Base-by-base conservation (phyloP, 2,888 invertebrate genomes). In the Eurytoma californica region DNA sequence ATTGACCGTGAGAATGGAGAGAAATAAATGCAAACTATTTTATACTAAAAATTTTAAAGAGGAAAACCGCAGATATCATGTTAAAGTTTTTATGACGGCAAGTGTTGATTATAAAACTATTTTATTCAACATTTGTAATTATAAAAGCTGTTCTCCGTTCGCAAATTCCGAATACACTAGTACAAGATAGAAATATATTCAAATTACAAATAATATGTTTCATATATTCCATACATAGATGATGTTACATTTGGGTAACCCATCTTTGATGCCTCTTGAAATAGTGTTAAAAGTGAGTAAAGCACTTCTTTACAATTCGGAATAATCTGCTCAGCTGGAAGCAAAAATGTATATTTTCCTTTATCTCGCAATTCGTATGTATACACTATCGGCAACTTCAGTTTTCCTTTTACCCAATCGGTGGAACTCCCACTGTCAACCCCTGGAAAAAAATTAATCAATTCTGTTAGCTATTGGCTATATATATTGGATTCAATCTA, bases 391-490 rank as follows among this genome's bases (percentile, higher is more conserved):
- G 94, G 94, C 0, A 94, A 93, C 58, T 93, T 93, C 70, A 92
- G 93, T 0, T 90, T 92, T 9, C 93, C 94, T 85, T 95, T 95
- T 0, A 93, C 95, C 94, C 95, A 97, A 86, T 97, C 97, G 82
- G 93, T 91, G 24, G 94, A 92, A 3, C 92, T 91, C 0, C 96
- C 96, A 9, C 93, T 93, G 0, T 94, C 93, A 0, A 92, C 91
- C 87, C 94, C 94, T 94, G 39, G n/a, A 86, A 74, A 55, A 55
- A 79, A 7, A 49, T 13, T 3, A 49, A 13, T 1, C 3, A 49
- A 3, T 49, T 49, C 14, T 49, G 49, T 49, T 20, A 49, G 24
- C 24, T 13, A 49, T 14, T 49, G 49, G 9, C 12, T 1, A n/a
- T n/a, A n/a, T n/a, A n/a, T n/a, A n/a, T n/a, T n/a, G n/a, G 14